These are phyloP conservation scores for Pelusios castaneus DNA, from an alignment of 2,113 vertebrate species.

Conservation along the genomic window DNA sequence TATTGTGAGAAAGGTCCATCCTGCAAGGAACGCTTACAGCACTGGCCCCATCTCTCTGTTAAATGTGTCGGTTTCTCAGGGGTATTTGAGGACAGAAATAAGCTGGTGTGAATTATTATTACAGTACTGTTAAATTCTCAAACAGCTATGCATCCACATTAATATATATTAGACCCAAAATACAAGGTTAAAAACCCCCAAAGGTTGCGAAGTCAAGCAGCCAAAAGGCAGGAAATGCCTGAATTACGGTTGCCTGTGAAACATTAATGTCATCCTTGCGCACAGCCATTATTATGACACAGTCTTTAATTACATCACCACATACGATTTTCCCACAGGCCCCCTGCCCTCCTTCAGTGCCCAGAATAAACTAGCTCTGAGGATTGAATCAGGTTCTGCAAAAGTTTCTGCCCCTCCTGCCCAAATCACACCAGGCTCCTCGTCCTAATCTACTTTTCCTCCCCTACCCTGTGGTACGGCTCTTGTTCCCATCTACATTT, in stretches of 20 bases:
- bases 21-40: too few relatives aligned
- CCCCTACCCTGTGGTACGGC: not conserved
- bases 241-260: rapidly evolving
- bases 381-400: rapidly evolving
- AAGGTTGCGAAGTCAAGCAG: not conserved
- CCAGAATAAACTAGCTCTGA: rapidly evolving
- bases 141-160: not conserved
- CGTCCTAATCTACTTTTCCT: not conserved
- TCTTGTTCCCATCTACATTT: rapidly evolving
- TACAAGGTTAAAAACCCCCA: rapidly evolving
- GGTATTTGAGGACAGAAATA: too few relatives aligned
- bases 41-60: not conserved
- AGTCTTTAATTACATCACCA: rapidly evolving
- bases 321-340: conserved; percentile 25
- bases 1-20: too few relatives aligned
- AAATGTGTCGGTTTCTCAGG: rapidly evolving
- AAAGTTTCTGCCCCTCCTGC: rapidly evolving
- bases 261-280: rapidly evolving
- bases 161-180: rapidly evolving
- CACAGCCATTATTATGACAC: not conserved
- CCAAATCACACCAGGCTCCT: not conserved
- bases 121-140: not conserved
- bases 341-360: conserved; percentile 11
- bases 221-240: rapidly evolving
- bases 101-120: too few relatives aligned